Conservation (phyloP, 53 echinoderm and acorn worm species). For the Astropecten irregularis region DNA sequence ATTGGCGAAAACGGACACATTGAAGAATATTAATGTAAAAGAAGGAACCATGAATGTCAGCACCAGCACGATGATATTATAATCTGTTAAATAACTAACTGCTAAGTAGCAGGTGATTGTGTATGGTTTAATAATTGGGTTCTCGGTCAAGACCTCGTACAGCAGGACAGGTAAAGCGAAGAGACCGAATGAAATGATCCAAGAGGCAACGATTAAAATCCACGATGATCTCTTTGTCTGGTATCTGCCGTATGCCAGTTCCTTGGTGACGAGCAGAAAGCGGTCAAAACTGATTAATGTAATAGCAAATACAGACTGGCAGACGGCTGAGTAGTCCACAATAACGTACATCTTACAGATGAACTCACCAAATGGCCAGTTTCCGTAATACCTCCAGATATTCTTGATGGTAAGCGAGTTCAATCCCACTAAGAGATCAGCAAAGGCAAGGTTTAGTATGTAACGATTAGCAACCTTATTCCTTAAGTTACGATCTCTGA, state of each 20-base stretch:
- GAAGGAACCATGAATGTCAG: conserved; percentile 4
- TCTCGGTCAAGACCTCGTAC: background rate
- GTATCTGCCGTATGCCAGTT: background rate
- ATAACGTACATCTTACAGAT: conserved; percentile 22
- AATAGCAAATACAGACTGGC: conserved; percentile 17
- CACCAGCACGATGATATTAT: background rate
- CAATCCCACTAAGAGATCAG: conserved; percentile 21
- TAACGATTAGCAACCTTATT: conserved; percentile 17
- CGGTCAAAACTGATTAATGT: conserved; percentile 35
- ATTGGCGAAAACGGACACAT: conserved; percentile 9
- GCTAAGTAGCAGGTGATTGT: background rate
- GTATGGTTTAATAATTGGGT: background rate
- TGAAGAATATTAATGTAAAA: background rate
- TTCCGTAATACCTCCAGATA: conserved; percentile 26
- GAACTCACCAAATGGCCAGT: conserved; percentile 37
- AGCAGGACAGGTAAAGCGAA: conserved; percentile 13
- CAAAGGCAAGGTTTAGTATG: conserved; percentile 26
- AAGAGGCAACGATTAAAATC: background rate
- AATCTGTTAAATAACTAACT: background rate
- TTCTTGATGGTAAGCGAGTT: conserved; percentile 17
- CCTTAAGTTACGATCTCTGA: background rate
- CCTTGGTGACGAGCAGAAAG: conserved; percentile 23
- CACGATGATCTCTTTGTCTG: background rate
- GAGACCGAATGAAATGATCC: background rate
- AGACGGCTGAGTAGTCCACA: conserved; percentile 7